These are phyloP conservation scores for Dusona sp. DNA, from an alignment of 2,888 invertebrate species.

Conservation along the genomic window DNA sequence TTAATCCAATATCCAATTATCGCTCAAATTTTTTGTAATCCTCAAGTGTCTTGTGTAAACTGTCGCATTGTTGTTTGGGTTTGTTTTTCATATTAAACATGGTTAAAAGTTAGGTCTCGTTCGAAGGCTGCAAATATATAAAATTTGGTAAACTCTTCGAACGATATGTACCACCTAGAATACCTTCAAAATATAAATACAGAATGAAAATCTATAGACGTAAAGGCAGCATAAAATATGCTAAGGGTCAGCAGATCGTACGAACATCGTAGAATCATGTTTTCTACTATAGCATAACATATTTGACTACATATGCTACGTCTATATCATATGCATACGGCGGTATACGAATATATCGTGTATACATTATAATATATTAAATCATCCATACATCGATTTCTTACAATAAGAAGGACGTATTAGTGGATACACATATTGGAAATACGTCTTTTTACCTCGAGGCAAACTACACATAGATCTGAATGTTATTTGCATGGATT, in stretches of 20 bases:
- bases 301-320: background rate
- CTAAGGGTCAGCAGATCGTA: constrained; percentile 4
- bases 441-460: background rate
- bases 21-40: background rate
- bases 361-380: constrained; percentile 23
- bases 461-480: background rate
- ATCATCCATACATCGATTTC: background rate
- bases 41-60: background rate
- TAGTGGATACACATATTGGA: background rate
- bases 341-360: background rate
- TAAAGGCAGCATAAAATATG: background rate
- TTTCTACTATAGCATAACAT: background rate
- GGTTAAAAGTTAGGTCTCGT: background rate
- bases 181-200: background rate
- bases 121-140: background rate
- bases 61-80: background rate
- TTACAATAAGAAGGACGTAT: background rate
- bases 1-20: background rate
- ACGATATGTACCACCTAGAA: background rate
- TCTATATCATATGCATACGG: background rate
- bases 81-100: background rate
- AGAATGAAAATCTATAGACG: background rate
- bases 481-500: constrained; percentile 9
- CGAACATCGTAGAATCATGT: background rate
- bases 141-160: background rate